Base-by-base conservation (phyloP, 1,140 invertebrate species). In the Cyrtorhinus lividipennis region DNA sequence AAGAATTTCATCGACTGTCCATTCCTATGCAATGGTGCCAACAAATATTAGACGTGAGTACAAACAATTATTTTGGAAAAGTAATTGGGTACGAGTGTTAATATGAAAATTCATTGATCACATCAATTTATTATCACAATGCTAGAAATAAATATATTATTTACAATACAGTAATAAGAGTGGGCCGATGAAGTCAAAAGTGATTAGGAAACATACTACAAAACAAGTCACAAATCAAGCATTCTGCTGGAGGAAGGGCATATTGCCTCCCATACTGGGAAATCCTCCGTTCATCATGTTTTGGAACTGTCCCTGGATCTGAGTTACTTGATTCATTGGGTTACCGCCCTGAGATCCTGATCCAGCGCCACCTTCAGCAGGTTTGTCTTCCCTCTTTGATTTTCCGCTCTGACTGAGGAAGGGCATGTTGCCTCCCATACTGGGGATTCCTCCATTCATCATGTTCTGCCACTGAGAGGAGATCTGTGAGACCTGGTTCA, bases 11-110 rank as follows among this genome's bases (percentile, higher is more conserved):
- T 2, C 13, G 48, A 22, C 53, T 63, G 2, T 24, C 48, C 15
- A 57, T 62, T 2, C 45, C 61, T 1, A 56, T 61, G n/a, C 62
- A 67, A 56, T 66, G 66, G 64, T 65, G 66, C 24, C 64, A 69
- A 64, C 38, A 61, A 26, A 25, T 69, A n/a, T 56, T 69, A 1
- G 67, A 68, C 25, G 68, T 69, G 62, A 63, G 68, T 65, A 44
- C 38, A 2, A 25, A n/a, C n/a, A n/a, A n/a, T n/a, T n/a, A n/a
- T n/a, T n/a, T n/a, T n/a, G n/a, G n/a, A n/a, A n/a, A n/a, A n/a
- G n/a, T n/a, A n/a, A n/a, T n/a, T n/a, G n/a, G n/a, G n/a, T n/a
- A n/a, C n/a, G n/a, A n/a, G n/a, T n/a, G n/a, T n/a, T n/a, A n/a
- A n/a, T n/a, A n/a, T n/a, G n/a, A n/a, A n/a, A n/a, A n/a, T n/a